Conservation (phyloP, 2,888 invertebrate genomes). For the Leptura quadrifasciata region DNA sequence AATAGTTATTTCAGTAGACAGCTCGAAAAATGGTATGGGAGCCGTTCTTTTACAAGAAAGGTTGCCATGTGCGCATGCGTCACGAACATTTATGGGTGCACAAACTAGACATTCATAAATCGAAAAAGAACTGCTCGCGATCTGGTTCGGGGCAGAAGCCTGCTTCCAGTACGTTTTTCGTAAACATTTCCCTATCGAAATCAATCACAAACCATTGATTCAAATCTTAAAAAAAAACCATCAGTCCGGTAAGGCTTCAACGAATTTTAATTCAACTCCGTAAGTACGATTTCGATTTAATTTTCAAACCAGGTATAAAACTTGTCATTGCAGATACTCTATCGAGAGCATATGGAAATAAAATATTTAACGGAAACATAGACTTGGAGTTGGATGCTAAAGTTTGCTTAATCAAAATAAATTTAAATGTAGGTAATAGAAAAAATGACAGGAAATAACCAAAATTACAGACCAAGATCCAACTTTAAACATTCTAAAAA, state of each 20-base stretch:
- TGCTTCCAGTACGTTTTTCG: slow-evolving; percentile 48
- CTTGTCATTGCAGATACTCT: slow-evolving; percentile 28
- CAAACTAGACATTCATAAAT: slow-evolving; percentile 46
- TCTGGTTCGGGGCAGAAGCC: neutral
- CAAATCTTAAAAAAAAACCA: slow-evolving; percentile 46
- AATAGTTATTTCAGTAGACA: slow-evolving; percentile 57
- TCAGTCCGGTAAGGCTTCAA: slow-evolving; percentile 47
- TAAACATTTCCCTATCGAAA: slow-evolving; percentile 36
- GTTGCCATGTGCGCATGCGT: slow-evolving; percentile 59
- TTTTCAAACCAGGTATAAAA: slow-evolving; percentile 51
- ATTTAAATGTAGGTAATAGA: neutral
- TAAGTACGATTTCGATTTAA: slow-evolving; percentile 47
- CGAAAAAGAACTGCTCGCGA: neutral
- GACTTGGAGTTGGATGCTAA: slow-evolving; percentile 45
- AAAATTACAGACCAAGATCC: neutral
- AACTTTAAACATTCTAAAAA: neutral
- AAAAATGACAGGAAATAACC: neutral
- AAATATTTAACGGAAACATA: slow-evolving; percentile 37
- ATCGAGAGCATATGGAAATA: slow-evolving; percentile 41
- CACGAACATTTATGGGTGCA: slow-evolving; percentile 57
- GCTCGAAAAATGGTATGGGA: slow-evolving; percentile 59
- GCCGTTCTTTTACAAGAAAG: slow-evolving; percentile 59
- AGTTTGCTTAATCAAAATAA: slow-evolving; percentile 31
- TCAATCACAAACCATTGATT: slow-evolving; percentile 49
- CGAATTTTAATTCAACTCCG: slow-evolving; percentile 47